Percentiles rank a stretch among this genome's conserved stretches.
Evolutionary conservation across 2,113 vertebrate species (phyloP).

Genomic region (Jacana jacana): DNA sequence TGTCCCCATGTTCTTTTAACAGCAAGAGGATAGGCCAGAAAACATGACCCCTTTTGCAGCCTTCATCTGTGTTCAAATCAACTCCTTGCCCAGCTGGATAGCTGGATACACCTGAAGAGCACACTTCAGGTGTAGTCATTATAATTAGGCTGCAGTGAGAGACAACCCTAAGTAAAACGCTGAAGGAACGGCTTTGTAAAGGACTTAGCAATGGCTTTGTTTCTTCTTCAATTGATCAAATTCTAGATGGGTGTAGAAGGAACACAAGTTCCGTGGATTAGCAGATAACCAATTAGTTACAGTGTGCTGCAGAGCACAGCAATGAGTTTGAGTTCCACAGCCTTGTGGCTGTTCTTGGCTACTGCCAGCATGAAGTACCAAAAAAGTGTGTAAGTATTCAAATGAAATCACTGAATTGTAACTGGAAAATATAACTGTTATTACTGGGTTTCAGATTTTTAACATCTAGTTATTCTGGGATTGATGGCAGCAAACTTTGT

Average conservation of each 20-base stretch:
- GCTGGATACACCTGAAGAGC: too few species aligned
- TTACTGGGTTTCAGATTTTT: not conserved
- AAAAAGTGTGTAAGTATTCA: not conserved
- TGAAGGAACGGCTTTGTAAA: not conserved
- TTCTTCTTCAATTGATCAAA: not conserved
- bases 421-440: not conserved
- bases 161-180: not conserved
- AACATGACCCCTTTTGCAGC: not conserved
- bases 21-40: not conserved
- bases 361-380: not conserved
- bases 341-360: not conserved
- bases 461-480: not conserved
- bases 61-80: not conserved
- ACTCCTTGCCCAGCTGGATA: not conserved
- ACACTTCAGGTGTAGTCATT: not conserved
- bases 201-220: not conserved
- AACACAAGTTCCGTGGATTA: not conserved
- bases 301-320: not conserved
- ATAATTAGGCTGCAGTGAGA: not conserved
- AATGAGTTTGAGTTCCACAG: not conserved
- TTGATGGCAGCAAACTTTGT: not conserved
- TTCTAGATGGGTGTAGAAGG: not conserved
- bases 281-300: not conserved
- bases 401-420: not conserved
- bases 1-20: not conserved